A percentile compares a stretch with the other conserved stretches of the same genome.
Conservation (phyloP, 2,888 invertebrate genomes). For the Rhamphomyia laevipes region DNA sequence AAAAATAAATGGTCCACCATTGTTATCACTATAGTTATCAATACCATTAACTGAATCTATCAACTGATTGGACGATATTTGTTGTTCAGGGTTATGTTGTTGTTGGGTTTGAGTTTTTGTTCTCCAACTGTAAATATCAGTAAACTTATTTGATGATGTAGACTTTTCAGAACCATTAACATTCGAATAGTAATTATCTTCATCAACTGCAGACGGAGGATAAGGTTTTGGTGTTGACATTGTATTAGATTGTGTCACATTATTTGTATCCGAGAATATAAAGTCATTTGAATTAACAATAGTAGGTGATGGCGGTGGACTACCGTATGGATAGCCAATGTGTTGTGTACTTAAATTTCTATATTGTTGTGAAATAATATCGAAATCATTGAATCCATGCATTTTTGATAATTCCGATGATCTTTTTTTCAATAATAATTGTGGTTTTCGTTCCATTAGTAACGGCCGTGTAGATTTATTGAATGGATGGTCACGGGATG, state of each 20-base stretch:
- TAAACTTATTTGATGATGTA: neutral
- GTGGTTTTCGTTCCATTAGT: slow-evolving; percentile 26
- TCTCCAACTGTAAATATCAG: neutral
- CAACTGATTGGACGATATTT: neutral
- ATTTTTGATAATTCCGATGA: slow-evolving; percentile 26
- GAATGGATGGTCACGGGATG: slow-evolving; percentile 31
- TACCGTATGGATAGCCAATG: slow-evolving; percentile 35
- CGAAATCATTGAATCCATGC: slow-evolving; percentile 36
- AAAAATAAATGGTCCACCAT: slow-evolving; percentile 47
- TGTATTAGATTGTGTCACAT: neutral
- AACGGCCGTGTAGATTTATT: slow-evolving; percentile 29
- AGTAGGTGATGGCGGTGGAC: slow-evolving; percentile 35
- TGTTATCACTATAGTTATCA: neutral
- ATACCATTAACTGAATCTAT: neutral
- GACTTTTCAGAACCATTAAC: neutral
- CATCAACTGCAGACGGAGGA: neutral
- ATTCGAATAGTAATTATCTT: slow-evolving; percentile 1
- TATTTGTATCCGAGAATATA: slow-evolving; percentile 23
- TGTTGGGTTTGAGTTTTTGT: neutral
- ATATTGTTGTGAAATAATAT: slow-evolving; percentile 34
- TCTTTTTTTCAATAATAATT: slow-evolving; percentile 22
- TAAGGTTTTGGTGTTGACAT: neutral
- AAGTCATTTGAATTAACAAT: slow-evolving; percentile 28
- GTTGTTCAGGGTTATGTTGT: neutral
- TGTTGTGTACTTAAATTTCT: slow-evolving; percentile 32